Conservation (phyloP, 1,140 invertebrate species). For the Schlechtendalia chinensis region DNA sequence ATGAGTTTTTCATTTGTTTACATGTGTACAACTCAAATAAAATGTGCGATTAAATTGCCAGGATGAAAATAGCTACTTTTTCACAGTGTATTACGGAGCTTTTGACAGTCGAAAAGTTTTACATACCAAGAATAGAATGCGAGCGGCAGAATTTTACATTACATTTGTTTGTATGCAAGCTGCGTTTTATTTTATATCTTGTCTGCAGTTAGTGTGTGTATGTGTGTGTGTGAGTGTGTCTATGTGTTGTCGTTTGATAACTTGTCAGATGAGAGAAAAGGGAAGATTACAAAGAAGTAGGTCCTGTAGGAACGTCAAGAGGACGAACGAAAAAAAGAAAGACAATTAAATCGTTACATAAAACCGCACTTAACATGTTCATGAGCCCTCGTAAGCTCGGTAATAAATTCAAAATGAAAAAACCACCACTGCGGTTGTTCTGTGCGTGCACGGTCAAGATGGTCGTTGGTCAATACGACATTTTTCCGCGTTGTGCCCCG, state of each 20-base stretch:
- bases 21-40: not conserved
- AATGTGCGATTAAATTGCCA: not conserved
- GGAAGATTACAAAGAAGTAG: not conserved
- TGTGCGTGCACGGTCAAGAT: not conserved
- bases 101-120: not conserved
- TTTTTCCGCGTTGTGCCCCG: not conserved
- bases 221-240: not conserved
- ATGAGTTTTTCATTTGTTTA: slow-evolving; percentile 8
- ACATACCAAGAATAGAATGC: not conserved
- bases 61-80: not conserved
- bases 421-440: not conserved
- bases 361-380: slow-evolving; percentile 39
- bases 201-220: not conserved
- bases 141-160: not conserved
- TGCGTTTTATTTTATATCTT: not conserved
- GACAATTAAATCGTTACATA: slow-evolving; percentile 40
- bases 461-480: not conserved
- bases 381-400: not conserved
- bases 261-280: not conserved
- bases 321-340: not conserved
- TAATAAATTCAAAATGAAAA: slow-evolving; percentile 23
- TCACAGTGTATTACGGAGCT: not conserved
- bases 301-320: not conserved
- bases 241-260: not conserved
- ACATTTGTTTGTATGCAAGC: not conserved